Percentiles rank a stretch among this genome's conserved stretches.
These are phyloP conservation scores for Leptopilina myrica DNA, from an alignment of 2,888 invertebrate genomes.

Conservation along the genomic window DNA sequence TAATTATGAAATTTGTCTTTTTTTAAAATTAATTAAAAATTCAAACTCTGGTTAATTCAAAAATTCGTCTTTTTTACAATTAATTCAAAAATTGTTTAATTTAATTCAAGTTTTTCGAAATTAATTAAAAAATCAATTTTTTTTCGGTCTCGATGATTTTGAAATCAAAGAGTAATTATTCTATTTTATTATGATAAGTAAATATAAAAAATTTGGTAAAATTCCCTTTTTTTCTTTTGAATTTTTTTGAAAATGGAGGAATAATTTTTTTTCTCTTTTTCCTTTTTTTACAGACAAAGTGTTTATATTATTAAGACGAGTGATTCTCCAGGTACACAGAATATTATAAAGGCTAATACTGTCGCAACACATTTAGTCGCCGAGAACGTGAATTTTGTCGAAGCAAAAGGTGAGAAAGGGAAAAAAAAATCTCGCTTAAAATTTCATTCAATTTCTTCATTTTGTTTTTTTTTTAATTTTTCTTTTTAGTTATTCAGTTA, in stretches of 20 bases:
- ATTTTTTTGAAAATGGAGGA: background rate
- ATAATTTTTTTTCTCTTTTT: background rate
- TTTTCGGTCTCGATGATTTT: too few relatives aligned
- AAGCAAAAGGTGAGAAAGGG: constrained; percentile 62
- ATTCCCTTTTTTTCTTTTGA: background rate
- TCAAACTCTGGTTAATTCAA: too few relatives aligned
- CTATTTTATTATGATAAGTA: too few relatives aligned
- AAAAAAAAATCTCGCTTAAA: too few relatives aligned
- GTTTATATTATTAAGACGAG: constrained; percentile 73
- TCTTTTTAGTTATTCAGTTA: background rate
- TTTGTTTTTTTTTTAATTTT: background rate
- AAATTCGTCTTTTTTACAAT: too few relatives aligned
- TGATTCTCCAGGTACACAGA: constrained; percentile 58
- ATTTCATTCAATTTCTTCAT: background rate
- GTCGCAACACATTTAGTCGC: constrained; percentile 62
- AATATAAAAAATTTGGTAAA: too few relatives aligned
- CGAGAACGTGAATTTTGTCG: constrained; percentile 62
- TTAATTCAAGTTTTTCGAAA: too few relatives aligned
- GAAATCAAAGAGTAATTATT: too few relatives aligned
- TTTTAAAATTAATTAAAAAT: too few relatives aligned
- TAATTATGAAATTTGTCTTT: too few relatives aligned
- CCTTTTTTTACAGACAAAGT: constrained; percentile 67
- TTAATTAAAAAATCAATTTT: too few relatives aligned
- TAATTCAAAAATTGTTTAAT: too few relatives aligned
- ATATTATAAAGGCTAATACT: constrained; percentile 59